Conservation (phyloP, 2,113 vertebrate genomes). For the Oreochromis tanganicae region DNA sequence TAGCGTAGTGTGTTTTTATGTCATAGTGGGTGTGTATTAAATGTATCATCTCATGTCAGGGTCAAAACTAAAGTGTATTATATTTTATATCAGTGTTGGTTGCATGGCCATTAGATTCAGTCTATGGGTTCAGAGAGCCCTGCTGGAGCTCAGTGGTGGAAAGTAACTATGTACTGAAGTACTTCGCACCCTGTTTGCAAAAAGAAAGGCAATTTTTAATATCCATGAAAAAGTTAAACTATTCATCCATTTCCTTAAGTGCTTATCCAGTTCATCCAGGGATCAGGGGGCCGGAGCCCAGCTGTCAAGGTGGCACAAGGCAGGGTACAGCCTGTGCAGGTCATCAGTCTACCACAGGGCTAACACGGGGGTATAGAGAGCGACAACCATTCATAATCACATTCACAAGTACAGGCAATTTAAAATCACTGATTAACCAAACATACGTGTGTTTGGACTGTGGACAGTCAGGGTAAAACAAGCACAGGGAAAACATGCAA, state of each 20-base stretch:
- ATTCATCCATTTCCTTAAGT: not conserved
- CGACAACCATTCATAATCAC: no score
- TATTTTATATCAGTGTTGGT: not conserved
- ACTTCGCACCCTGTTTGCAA: not conserved
- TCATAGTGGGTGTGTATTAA: not conserved
- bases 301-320: no score
- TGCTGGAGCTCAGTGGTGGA: not conserved
- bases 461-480: no score
- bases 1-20: not conserved
- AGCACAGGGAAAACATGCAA: no score
- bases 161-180: not conserved
- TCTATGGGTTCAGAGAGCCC: not conserved
- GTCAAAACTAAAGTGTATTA: not conserved
- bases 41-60: not conserved
- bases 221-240: not conserved
- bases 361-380: no score
- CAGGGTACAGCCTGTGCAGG: no score
- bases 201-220: not conserved
- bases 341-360: no score
- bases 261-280: not conserved
- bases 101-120: not conserved
- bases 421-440: no score
- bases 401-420: no score
- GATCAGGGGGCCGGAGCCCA: no score
- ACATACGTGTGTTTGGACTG: no score